Conservation (phyloP, 1,140 invertebrate genomes). For the Cherax destructor region DNA sequence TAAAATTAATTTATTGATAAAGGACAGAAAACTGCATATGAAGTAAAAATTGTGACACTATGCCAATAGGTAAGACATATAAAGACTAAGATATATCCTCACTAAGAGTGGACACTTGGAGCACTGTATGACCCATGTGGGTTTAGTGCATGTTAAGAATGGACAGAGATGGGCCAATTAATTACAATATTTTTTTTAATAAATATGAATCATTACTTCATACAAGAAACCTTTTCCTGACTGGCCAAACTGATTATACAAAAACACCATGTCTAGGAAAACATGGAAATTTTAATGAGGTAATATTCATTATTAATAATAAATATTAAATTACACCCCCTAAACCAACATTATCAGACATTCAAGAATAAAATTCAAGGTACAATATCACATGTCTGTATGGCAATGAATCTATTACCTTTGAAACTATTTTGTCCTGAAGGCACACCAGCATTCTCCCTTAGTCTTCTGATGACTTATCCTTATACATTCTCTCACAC, state of each 20-base stretch:
- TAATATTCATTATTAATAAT: neutral
- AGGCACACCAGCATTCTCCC: conserved; percentile 34
- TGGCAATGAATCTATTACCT: conserved; percentile 44
- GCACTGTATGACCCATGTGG: too few species aligned
- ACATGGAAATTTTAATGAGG: neutral
- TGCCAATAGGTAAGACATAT: neutral
- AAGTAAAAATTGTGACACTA: conserved; percentile 8
- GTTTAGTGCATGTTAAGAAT: too few species aligned
- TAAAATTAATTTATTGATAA: conserved; percentile 32
- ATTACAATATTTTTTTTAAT: conserved; percentile 1
- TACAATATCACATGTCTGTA: conserved; percentile 60
- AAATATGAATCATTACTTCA: neutral
- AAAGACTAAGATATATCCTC: too few species aligned
- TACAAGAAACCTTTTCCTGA: neutral
- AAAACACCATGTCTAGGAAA: neutral
- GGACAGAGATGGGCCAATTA: neutral
- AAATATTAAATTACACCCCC: neutral
- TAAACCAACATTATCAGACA: conserved; percentile 16
- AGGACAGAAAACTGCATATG: conserved; percentile 25
- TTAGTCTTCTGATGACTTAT: conserved; percentile 11
- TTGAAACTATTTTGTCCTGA: conserved; percentile 29
- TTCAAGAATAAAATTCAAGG: conserved; percentile 37
- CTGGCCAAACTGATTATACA: neutral
- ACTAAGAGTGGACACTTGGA: too few species aligned
- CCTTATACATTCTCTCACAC: neutral